Conservation (phyloP, 2,113 vertebrate species). For the Hemiscyllium ocellatum region DNA sequence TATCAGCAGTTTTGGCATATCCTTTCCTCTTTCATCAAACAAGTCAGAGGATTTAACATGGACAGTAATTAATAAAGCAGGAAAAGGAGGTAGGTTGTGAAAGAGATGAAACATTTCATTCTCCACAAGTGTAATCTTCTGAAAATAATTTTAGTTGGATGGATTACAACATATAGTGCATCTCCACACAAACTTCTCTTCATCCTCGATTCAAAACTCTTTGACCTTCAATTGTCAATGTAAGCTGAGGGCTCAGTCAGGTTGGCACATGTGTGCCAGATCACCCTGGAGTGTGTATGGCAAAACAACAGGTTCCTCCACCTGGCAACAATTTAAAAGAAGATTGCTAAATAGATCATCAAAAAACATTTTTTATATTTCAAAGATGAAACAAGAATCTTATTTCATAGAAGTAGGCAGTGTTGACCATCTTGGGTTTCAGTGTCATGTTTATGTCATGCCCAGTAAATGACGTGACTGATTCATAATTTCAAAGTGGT, state of each 20-base stretch:
- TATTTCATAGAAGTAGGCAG: neutral
- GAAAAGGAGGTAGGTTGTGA: neutral
- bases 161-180: neutral
- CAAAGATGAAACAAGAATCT: neutral
- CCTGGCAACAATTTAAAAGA: neutral
- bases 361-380: neutral
- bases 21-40: neutral
- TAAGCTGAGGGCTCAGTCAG: neutral
- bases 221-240: neutral
- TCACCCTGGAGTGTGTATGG: neutral
- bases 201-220: neutral
- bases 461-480: too few species aligned
- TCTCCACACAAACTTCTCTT: neutral
- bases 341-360: neutral
- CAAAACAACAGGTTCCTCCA: neutral
- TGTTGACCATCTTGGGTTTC: neutral
- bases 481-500: too few species aligned
- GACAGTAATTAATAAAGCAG: neutral
- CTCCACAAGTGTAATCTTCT: neutral
- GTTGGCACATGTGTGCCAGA: neutral
- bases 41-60: neutral
- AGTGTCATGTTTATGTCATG: neutral
- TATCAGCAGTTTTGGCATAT: neutral
- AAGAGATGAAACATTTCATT: neutral
- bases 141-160: neutral